Evolutionary conservation across 1,140 invertebrate species (phyloP).

Genomic region (Bombus waltoni): DNA sequence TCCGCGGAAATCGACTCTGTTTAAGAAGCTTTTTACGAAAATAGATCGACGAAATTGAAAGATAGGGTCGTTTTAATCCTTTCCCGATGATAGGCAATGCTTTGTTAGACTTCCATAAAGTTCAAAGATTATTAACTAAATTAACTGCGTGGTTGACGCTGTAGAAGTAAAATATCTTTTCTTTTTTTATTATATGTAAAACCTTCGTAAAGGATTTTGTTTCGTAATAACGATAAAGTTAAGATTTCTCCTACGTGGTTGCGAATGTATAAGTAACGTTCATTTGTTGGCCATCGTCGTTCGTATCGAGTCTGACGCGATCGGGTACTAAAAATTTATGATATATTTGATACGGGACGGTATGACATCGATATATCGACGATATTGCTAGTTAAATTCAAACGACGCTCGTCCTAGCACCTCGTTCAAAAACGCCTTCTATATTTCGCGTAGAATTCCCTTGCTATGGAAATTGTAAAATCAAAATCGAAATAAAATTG

Average conservation of each 20-base stretch:
- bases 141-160: neutral
- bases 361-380: slow-evolving; percentile 14
- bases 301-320: slow-evolving; percentile 24
- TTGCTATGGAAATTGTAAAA: neutral
- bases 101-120: neutral
- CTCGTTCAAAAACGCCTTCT: neutral
- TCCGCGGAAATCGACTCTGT: neutral
- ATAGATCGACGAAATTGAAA: neutral
- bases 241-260: neutral
- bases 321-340: slow-evolving; percentile 37
- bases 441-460: neutral
- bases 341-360: slow-evolving; percentile 8
- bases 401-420: neutral
- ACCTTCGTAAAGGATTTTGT: neutral
- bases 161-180: neutral
- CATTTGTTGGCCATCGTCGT: neutral
- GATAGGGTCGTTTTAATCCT: neutral
- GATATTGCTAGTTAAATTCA: slow-evolving; percentile 46
- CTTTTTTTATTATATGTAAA: neutral
- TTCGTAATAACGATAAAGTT: neutral
- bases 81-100: neutral
- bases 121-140: neutral
- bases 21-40: neutral
- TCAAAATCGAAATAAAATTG: neutral
- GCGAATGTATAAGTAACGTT: slow-evolving; percentile 15